Conservation (phyloP, 2,797 vertebrate genomes). For the Coregonus sp. region DNA sequence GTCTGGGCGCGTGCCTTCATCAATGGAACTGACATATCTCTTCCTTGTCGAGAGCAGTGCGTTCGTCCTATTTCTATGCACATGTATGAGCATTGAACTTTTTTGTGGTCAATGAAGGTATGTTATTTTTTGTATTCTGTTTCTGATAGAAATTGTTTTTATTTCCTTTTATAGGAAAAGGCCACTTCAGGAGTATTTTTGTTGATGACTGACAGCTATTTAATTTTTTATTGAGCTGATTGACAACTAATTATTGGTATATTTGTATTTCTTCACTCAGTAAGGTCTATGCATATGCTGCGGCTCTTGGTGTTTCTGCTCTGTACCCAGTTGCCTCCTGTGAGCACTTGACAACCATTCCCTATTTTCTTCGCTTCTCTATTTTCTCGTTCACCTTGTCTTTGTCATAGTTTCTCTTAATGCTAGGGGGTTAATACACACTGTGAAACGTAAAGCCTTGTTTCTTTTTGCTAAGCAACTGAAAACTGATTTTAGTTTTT, state of each 20-base stretch:
- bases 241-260: not conserved
- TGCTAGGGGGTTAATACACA: not conserved
- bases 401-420: not conserved
- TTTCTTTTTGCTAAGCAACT: conserved; percentile 13
- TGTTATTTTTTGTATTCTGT: no score
- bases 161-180: no score
- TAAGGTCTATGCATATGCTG: not conserved
- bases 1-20: no score
- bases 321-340: not conserved
- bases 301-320: not conserved
- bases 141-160: no score
- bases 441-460: not conserved
- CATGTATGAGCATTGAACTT: no score
- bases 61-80: no score
- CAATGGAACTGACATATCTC: no score
- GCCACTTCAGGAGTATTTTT: not conserved
- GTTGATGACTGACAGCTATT: not conserved
- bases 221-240: not conserved
- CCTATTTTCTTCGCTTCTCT: not conserved
- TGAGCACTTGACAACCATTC: not conserved
- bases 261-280: not conserved
- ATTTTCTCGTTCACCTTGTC: not conserved
- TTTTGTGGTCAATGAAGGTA: no score
- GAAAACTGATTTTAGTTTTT: not conserved
- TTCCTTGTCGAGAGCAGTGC: no score